Percentiles rank a stretch among this genome's conserved stretches.
phyloP scores from a whole-genome alignment of 2,888 invertebrate genomes.

The Endomychus coccineus region DNA sequence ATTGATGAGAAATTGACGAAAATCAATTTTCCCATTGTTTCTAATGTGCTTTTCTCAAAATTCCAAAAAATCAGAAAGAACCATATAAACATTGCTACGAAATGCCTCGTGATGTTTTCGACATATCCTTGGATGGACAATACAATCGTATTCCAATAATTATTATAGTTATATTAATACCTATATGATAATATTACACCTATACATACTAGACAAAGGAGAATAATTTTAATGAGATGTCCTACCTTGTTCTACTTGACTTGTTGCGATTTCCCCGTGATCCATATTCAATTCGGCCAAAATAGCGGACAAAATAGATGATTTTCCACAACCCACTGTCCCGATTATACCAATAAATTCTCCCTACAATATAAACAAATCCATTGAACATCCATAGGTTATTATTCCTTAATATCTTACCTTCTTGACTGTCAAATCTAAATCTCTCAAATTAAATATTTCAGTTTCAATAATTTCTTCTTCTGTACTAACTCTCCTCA shows the following conservation, averaged over 20 bases:
- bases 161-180: too few relatives aligned
- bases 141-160: too few relatives aligned
- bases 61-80: too few relatives aligned
- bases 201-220: neutral
- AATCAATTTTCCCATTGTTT: too few relatives aligned
- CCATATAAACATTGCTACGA: too few relatives aligned
- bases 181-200: too few relatives aligned
- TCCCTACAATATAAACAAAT: conserved; percentile 46
- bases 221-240: conserved; percentile 1
- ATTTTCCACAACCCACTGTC: conserved; percentile 86
- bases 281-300: conserved; percentile 74
- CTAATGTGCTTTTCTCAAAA: too few relatives aligned
- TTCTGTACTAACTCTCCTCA: conserved; percentile 12
- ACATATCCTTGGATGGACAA: too few relatives aligned
- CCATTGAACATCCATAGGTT: neutral
- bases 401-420: conserved; percentile 29
- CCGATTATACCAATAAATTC: conserved; percentile 83
- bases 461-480: too few relatives aligned
- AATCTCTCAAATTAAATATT: conserved; percentile 38
- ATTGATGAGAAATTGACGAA: too few relatives aligned
- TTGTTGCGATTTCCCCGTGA: conserved; percentile 61
- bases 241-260: conserved; percentile 57
- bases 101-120: too few relatives aligned
- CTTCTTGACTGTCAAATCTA: conserved; percentile 43
- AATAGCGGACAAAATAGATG: conserved; percentile 74